Base-by-base conservation (phyloP, 2,888 invertebrate genomes). In the Drosophila aldrichi region DNA sequence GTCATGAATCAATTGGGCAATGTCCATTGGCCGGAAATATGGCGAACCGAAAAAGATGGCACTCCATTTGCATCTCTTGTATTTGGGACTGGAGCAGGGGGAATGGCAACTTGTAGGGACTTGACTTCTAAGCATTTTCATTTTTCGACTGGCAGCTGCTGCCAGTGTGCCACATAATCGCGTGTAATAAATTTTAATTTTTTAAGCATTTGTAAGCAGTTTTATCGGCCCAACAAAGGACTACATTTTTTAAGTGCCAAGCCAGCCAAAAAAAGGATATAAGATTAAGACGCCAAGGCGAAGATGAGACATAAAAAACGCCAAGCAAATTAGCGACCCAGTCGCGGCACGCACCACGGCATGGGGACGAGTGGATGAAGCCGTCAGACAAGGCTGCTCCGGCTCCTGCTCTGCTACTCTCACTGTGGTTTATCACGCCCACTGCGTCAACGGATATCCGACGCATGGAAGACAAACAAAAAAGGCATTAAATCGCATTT, bases 401-500 rank as follows among this genome's bases (percentile, higher is more conserved):
- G 51, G 25, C 76, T 48, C 46, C 51, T 22, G 32, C 46, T 52
- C 16, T 20, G 29, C 70, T 41, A 32, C 32, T 32, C 32, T 32
- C 32, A 7, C 58, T 75, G 82, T 67, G 89, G 85, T 89, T 85
- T 85, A 85, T 85, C 84, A 86, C 90, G 87, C 88, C 87, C 79
- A 88, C 78, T 72, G 89, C 82, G 77, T 82, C 78, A 71, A 80
- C 81, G 86, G 86, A 87, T 81, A 79, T 87, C 86, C 86, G 90
- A 90, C 86, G 90, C 88, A 77, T 82, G 88, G 79, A 88, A 90
- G 83, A 90, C 87, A 87, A 87, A 87, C 87, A 90, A 89, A 91
- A 90, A 91, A 82, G 76, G 81, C 89, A 91, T 90, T 90, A 90
- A 90, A 90, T 91, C 91, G 81, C 85, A 91, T 91, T 89, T 90